Evolutionary conservation across 2,888 invertebrate genomes (phyloP).

Genomic region (Clistopyga incitator): DNA sequence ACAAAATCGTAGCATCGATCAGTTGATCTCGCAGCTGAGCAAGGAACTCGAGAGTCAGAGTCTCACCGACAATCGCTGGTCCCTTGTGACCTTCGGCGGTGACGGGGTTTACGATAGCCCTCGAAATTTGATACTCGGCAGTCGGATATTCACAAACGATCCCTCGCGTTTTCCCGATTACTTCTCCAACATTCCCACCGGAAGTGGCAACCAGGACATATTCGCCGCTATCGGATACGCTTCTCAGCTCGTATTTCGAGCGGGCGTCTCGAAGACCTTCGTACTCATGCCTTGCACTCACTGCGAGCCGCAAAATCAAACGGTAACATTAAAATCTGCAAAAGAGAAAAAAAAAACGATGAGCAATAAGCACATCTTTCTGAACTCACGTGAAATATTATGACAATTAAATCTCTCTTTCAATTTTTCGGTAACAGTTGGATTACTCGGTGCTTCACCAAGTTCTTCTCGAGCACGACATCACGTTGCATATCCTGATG

Average conservation of each 20-base stretch:
- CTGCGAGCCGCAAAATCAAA: slow-evolving; percentile 89
- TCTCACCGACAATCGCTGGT: slow-evolving; percentile 91
- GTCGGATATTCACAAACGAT: slow-evolving; percentile 88
- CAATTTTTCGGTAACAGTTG: slow-evolving; percentile 85
- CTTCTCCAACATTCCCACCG: slow-evolving; percentile 89
- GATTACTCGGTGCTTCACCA: slow-evolving; percentile 94
- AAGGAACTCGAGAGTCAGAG: slow-evolving; percentile 89
- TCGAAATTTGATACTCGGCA: slow-evolving; percentile 90
- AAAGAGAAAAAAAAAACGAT: too few relatives aligned
- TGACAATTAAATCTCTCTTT: slow-evolving; percentile 5
- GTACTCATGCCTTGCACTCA: slow-evolving; percentile 92
- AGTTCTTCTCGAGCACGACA: slow-evolving; percentile 92
- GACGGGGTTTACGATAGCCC: slow-evolving; percentile 90
- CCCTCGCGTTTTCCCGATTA: slow-evolving; percentile 86
- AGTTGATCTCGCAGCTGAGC: slow-evolving; percentile 88
- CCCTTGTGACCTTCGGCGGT: slow-evolving; percentile 93
- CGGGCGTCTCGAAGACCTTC: slow-evolving; percentile 93
- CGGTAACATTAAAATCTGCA: too few relatives aligned
- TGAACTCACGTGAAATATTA: slow-evolving; percentile 69
- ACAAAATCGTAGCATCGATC: slow-evolving; percentile 88
- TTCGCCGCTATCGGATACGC: slow-evolving; percentile 92
- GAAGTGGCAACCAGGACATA: slow-evolving; percentile 89
- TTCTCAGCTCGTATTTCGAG: slow-evolving; percentile 90
- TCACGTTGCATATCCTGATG: slow-evolving; percentile 93
- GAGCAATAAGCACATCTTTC: too few relatives aligned